Conservation (phyloP, 2,888 invertebrate genomes). For the Coleophora deauratella region DNA sequence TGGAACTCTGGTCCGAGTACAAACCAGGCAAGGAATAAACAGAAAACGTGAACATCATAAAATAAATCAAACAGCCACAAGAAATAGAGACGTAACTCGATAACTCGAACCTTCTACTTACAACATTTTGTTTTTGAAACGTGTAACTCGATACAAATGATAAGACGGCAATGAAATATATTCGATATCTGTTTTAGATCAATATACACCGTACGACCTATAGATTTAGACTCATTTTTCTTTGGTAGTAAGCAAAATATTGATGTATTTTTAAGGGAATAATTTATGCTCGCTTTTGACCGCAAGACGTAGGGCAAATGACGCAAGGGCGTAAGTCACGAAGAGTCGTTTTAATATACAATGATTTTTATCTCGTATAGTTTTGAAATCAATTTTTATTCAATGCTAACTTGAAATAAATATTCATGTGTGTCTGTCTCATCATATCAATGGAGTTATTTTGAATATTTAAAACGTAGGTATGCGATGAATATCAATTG, state of each 20-base stretch:
- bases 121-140: constrained; percentile 15
- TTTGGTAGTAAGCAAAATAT: constrained; percentile 18
- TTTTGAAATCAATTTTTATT: background rate
- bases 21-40: constrained; percentile 24
- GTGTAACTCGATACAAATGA: constrained; percentile 27
- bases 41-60: constrained; percentile 7
- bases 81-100: constrained; percentile 5
- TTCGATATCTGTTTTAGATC: constrained; percentile 17
- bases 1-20: constrained; percentile 33
- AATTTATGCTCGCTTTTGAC: constrained; percentile 42
- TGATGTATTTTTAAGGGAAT: constrained; percentile 22
- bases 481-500: constrained; percentile 23
- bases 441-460: constrained; percentile 28
- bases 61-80: constrained; percentile 1
- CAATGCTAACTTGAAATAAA: constrained; percentile 5
- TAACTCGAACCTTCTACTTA: constrained; percentile 10
- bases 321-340: constrained; percentile 6
- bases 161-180: constrained; percentile 34
- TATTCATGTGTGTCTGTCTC: constrained; percentile 22
- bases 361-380: background rate
- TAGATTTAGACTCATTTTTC: constrained; percentile 12
- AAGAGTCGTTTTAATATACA: background rate
- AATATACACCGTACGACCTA: constrained; percentile 14
- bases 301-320: constrained; percentile 17
- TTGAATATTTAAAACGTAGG: constrained; percentile 27